Evolutionary conservation across 2,888 invertebrate genomes (phyloP).

Genomic region (Polyommatus iphigenia): DNA sequence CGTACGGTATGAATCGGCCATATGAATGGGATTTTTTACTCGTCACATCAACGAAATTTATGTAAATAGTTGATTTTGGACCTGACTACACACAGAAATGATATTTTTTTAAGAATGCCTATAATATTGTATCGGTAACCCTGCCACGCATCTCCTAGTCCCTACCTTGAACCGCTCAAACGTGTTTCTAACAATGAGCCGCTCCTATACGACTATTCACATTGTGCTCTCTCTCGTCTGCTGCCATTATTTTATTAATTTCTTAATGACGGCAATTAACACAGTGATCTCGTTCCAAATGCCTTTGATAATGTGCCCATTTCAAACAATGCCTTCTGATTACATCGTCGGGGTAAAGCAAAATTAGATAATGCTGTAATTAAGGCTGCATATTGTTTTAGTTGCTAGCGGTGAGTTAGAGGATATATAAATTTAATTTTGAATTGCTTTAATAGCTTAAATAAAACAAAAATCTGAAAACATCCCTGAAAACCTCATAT

Average conservation of each 20-base stretch:
- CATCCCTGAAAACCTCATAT: too few species aligned
- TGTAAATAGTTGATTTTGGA: background rate
- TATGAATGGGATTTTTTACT: background rate
- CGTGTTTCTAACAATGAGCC: constrained; percentile 1
- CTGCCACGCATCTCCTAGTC: background rate
- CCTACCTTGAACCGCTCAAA: background rate
- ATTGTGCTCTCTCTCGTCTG: constrained; percentile 3
- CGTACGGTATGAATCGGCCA: too few species aligned
- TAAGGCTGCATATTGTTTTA: background rate
- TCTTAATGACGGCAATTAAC: constrained; percentile 23
- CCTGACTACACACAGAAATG: background rate
- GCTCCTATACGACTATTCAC: background rate
- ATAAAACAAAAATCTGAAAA: too few species aligned
- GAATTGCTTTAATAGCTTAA: too few species aligned
- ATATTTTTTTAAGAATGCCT: background rate
- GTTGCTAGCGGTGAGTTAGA: background rate
- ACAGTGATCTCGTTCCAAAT: constrained; percentile 1
- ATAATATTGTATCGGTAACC: background rate
- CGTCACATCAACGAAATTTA: background rate
- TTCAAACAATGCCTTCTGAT: background rate
- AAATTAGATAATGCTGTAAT: background rate
- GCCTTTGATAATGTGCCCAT: background rate
- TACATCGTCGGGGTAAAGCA: background rate
- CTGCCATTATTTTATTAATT: constrained; percentile 21
- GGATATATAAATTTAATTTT: background rate